Evolutionary conservation across 2,888 invertebrate genomes (phyloP).

Genomic region (Corythucha ciliata): DNA sequence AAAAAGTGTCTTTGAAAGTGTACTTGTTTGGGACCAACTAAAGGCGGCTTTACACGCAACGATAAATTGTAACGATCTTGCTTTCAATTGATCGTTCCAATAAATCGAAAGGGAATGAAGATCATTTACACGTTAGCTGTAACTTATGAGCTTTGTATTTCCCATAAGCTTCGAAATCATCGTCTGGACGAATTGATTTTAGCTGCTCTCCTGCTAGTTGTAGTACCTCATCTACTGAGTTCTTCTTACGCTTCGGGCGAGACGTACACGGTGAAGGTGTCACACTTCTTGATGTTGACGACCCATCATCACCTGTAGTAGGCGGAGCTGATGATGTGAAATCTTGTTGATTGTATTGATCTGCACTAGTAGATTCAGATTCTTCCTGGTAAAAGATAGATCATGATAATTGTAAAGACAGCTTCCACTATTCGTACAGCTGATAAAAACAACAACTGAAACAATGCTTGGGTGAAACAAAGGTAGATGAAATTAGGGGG

Average conservation of each 20-base stretch:
- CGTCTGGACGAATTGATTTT: conserved; percentile 15
- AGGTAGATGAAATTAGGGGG: no score
- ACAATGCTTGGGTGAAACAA: no score
- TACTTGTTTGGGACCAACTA: no score
- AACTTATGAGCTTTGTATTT: conserved; percentile 22
- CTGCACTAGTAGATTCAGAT: conserved; percentile 14
- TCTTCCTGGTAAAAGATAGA: conserved; percentile 16
- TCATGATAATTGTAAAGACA: no score
- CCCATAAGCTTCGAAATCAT: conserved; percentile 25
- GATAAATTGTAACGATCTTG: no score
- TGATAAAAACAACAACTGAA: no score
- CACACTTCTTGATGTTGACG: conserved; percentile 21
- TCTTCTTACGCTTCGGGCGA: conserved; percentile 13
- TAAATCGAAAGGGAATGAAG: no score
- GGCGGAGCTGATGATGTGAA: conserved; percentile 11
- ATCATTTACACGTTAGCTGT: no score
- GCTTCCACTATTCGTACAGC: no score
- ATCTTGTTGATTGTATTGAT: conserved; percentile 10
- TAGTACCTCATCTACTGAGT: conserved; percentile 18
- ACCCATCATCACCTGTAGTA: conserved; percentile 17
- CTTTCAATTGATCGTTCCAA: no score
- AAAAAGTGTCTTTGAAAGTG: no score
- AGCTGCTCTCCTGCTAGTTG: conserved; percentile 21
- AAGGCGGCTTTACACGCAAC: no score
- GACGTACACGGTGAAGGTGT: conserved; percentile 10